Base-by-base conservation (phyloP, 2,797 vertebrate genomes). In the Ambastaia sidthimunki region DNA sequence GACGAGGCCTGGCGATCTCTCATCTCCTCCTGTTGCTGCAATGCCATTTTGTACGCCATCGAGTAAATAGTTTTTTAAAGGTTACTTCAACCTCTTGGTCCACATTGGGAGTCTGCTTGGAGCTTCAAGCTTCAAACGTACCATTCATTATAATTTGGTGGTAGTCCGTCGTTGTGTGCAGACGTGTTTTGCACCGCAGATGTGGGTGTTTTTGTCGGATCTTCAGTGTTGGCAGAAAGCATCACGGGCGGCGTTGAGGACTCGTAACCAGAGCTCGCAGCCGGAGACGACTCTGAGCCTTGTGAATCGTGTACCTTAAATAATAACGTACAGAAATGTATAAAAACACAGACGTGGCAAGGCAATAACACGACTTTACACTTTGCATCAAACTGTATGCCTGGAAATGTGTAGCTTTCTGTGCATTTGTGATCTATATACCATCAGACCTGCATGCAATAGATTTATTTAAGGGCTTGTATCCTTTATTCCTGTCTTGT, bases 141-240 rank as follows among this genome's bases (percentile, higher is more conserved):
- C 98, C 98, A 98, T 93, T 99, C 98, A 86, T 98, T 98, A 95
- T 98, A 99, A 96, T 98, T 99, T 91, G 98, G 96, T 88, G 97
- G 95, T 93, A 99, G 95, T 94, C 95, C 96, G 88, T 97, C 96
- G 90, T 96, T 94, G 94, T 97, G 97, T 83, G 94, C 92, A 78
- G 92, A 89, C 88, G 94, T 93, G 93, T 96, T 96, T 91, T 97
- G 97, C 57, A 95, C 94, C 85, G 93, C 85, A 81, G 96, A 93
- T 85, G 95, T 95, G 23, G 94, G 93, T 41, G 96, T 96, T 95
- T 98, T 98, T 91, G 94, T 95, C 82, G 96, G 94, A 91, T 99
- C 98, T 89, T 99, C 98, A 82, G 91, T 95, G 92, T 91, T 94
- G 68, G 94, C 89, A 80, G 97, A 96, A 71, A 95, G 94, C 90